Evolutionary conservation across 2,888 invertebrate species (phyloP), one percentile per base, ranked within the genome.

Genomic region (Keiferia lycopersicella): DNA sequence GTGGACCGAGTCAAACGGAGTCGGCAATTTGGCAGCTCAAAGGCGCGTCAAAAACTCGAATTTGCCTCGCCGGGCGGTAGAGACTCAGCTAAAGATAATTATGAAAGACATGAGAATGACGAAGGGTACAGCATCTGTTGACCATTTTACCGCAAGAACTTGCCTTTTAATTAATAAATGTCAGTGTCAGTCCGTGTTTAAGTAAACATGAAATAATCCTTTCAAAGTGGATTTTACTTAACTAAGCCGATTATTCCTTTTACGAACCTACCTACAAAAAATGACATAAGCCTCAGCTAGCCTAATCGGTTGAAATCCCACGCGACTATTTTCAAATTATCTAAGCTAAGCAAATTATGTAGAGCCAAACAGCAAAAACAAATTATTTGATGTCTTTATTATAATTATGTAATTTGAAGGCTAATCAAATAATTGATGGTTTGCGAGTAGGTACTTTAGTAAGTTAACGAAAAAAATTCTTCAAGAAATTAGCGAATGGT

Each of bases 181-280:
- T 45, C 30, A 30, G 30, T 41, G 12, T 41, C 45, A 45, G 16
- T 45, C 45, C 16, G 26, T 26, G 39, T 58, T 64, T 64, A 64
- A 60, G 59, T 59, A 59, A 59, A 56, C 53, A 56, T 62, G 38
- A 59, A 64, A 60, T 60, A 61, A 45, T 45, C 45, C n/a, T 4
- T n/a, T 45, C 45, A 41, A 39, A 53, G 63, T 41, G 34, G 64
- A 14, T 58, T 60, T 58, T 63, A 11, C 38, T 57, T 61, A 38
- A 16, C 39, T 64, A 59, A 64, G 61, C 39, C 39, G 45, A 45
- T 45, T 45, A 45, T 45, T 45, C 45, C 45, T 45, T 45, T n/a
- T 45, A 16, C 45, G 45, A 34, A 34, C 34, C n/a, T n/a, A n/a
- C n/a, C n/a, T n/a, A 16, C 16, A 45, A 45, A n/a, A 45, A 3